These are phyloP conservation scores for Campodea augens DNA, from an alignment of 1,140 invertebrate species.

Conservation along the genomic window DNA sequence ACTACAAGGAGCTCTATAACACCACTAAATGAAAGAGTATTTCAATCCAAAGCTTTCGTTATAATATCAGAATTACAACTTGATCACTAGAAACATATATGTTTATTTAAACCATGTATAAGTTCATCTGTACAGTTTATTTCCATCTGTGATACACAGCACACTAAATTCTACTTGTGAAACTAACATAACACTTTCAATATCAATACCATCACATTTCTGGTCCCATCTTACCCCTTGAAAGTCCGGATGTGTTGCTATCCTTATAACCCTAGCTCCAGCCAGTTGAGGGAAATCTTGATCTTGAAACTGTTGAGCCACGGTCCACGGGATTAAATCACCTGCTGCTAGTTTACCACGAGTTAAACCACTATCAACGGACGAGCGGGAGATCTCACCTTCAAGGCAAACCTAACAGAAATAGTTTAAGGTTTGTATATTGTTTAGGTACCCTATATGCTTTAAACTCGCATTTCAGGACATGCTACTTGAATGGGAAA, in stretches of 20 bases:
- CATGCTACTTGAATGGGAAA: background rate
- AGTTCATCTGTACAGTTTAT: background rate
- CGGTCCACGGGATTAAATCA: constrained; percentile 95
- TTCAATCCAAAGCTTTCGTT: too few species aligned
- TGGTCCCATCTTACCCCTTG: constrained; percentile 53
- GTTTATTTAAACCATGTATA: background rate
- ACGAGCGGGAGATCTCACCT: constrained; percentile 72
- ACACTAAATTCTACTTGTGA: too few species aligned
- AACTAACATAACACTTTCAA: too few species aligned
- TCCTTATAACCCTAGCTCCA: constrained; percentile 81
- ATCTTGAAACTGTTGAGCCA: constrained; percentile 91
- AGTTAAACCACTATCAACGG: constrained; percentile 54
- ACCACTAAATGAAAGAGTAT: too few species aligned
- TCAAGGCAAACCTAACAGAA: constrained; percentile 70
- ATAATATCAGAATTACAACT: too few species aligned
- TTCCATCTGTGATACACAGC: background rate
- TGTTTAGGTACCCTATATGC: constrained; percentile 2
- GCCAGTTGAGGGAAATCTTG: constrained; percentile 76
- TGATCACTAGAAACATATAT: too few species aligned
- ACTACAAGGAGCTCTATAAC: too few species aligned
- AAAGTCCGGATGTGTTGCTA: constrained; percentile 96
- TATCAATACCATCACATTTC: too few species aligned
- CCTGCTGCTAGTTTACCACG: constrained; percentile 78
- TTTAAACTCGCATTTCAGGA: constrained; percentile 3
- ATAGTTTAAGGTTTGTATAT: too few species aligned